Percentiles rank a stretch among this genome's conserved stretches.
Conservation (phyloP, 2,888 invertebrate species). For the Ochlodes sylvanus region DNA sequence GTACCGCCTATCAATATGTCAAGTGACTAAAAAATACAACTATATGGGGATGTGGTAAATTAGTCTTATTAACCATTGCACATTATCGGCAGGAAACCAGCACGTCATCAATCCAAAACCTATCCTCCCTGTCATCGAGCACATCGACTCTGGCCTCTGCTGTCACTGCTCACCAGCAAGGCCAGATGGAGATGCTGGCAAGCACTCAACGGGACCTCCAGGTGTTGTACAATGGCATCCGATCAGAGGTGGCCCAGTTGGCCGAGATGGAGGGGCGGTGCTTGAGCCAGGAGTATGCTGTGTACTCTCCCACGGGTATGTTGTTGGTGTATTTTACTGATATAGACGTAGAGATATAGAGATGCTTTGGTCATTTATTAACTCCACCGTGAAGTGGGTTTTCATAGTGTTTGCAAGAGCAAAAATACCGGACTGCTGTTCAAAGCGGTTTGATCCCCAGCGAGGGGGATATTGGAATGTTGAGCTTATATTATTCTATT, state of each 20-base stretch:
- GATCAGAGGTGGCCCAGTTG: conserved; percentile 41
- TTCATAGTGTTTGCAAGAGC: too few relatives aligned
- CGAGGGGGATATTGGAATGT: too few relatives aligned
- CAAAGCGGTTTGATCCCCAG: too few relatives aligned
- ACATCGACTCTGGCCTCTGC: conserved; percentile 19
- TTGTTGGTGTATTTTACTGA: neutral
- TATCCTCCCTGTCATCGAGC: conserved; percentile 40
- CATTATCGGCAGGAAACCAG: conserved; percentile 47
- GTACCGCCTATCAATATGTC: too few relatives aligned
- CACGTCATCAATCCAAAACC: conserved; percentile 39
- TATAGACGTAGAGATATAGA: too few relatives aligned
- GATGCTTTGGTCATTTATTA: too few relatives aligned
- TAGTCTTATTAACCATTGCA: neutral
- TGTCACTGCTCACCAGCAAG: neutral
- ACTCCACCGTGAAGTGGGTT: too few relatives aligned
- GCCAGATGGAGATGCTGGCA: conserved; percentile 15
- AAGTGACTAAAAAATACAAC: too few relatives aligned
- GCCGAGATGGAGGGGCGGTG: conserved; percentile 59
- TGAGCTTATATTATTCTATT: too few relatives aligned
- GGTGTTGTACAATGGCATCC: conserved; percentile 41
- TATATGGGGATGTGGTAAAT: too few relatives aligned
- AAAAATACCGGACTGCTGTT: too few relatives aligned
- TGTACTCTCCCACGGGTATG: conserved; percentile 73
- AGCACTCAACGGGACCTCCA: conserved; percentile 37
- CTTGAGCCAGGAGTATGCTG: conserved; percentile 62